A percentile compares a stretch with the other conserved stretches of the same genome.
phyloP scores from a whole-genome alignment of 1,140 invertebrate genomes.

The Gryllus bimaculatus region DNA sequence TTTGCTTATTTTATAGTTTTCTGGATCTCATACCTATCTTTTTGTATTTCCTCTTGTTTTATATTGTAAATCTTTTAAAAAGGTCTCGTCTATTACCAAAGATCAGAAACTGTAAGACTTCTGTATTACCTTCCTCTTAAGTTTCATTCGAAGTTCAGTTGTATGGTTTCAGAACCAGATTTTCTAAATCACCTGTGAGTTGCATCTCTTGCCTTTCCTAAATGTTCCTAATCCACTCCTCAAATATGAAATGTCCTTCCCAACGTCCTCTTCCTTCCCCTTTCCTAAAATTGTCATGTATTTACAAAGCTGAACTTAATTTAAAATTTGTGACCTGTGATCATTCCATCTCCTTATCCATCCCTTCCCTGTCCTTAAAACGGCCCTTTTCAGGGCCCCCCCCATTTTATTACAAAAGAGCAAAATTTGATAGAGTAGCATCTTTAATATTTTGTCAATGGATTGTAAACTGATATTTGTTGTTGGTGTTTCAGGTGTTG shows the following conservation, averaged over 20 bases:
- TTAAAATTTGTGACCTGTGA: not conserved
- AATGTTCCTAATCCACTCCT: not conserved
- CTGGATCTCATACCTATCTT: slow-evolving; percentile 6
- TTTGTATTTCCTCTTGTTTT: not conserved
- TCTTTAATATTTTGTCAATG: too few species aligned
- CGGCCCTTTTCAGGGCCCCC: slow-evolving; percentile 10
- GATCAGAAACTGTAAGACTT: not conserved
- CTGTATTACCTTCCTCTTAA: not conserved
- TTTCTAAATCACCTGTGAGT: not conserved
- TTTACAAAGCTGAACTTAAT: not conserved
- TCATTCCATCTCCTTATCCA: not conserved
- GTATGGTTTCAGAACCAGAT: not conserved
- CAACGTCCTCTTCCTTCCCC: too few species aligned
- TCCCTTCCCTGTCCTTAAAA: not conserved
- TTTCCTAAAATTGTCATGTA: not conserved
- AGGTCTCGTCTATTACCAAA: not conserved
- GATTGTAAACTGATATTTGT: too few species aligned
- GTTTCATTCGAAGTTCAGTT: not conserved
- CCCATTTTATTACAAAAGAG: slow-evolving; percentile 8
- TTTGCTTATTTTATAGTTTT: not conserved
- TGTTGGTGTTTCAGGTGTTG: too few species aligned
- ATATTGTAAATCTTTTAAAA: not conserved
- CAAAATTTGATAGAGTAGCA: not conserved
- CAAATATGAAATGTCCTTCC: too few species aligned
- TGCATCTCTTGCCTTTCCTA: not conserved